A percentile compares a stretch with the other conserved stretches of the same genome.
phyloP scores from a whole-genome alignment of 2,797 vertebrate genomes.

The Pristis pectinata region DNA sequence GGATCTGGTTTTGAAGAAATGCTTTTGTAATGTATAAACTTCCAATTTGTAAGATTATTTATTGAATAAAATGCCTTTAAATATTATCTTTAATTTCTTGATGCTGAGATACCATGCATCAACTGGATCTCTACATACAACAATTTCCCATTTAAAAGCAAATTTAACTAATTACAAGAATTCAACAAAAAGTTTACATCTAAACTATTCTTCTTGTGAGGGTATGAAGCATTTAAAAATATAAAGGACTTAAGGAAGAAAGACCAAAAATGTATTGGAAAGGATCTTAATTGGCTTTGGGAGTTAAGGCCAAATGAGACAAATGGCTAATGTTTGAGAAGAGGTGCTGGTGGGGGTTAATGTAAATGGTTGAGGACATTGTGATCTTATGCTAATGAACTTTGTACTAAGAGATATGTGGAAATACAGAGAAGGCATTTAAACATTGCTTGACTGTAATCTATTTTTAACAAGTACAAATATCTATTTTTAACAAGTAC shows the following conservation, averaged over 20 bases:
- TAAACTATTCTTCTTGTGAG: not conserved
- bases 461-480: not conserved
- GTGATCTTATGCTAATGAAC: not conserved
- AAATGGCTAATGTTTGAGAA: not conserved
- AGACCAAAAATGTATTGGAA: not conserved
- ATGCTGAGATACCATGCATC: not conserved
- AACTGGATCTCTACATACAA: not conserved
- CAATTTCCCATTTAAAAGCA: not conserved
- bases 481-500: not conserved
- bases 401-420: not conserved
- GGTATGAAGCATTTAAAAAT: not conserved
- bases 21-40: not conserved
- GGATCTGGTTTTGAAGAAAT: not conserved
- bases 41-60: not conserved
- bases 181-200: not conserved
- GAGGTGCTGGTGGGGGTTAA: not conserved
- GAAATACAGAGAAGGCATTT: not conserved
- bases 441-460: not conserved
- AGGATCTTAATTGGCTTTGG: not conserved
- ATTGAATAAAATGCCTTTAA: not conserved
- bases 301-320: not conserved
- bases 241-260: not conserved
- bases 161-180: not conserved
- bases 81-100: not conserved
- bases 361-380: not conserved